Base-by-base conservation (phyloP, 1,140 invertebrate species). In the Dendroctonus valens region DNA sequence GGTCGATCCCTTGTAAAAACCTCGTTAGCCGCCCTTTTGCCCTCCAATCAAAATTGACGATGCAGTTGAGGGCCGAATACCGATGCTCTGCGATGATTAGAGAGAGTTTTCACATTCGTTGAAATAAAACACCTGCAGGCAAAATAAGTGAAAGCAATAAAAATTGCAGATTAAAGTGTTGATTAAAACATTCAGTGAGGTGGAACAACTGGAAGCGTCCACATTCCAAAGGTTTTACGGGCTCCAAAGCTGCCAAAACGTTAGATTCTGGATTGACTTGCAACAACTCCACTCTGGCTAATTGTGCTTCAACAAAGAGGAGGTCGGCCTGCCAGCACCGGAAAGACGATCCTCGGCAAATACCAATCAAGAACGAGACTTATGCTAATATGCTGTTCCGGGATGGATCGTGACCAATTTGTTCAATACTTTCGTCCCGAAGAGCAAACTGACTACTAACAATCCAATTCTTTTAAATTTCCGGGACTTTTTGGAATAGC, bases 311-410 rank as follows among this genome's bases (percentile, higher is more conserved):
- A 68, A 70, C 69, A 71, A 63, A 64, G 53, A 50, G 38, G 48
- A 53, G 59, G 60, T 37, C 52, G 49, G 51, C 46, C 54, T 41
- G 53, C 37, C 38, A 58, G 42, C 57, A 57, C 41, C 57, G 40
- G 57, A 6, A 59, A 73, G 70, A 69, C 70, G 72, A 73, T 72
- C 72, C 70, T 73, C 42, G 42, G 66, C 67, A 73, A 73, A 73
- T 67, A 73, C 66, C 72, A 73, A 73, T 73, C 72, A 73, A 63
- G 67, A 58, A 40, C 11, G 60, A 61, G 60, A 65, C 60, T 65
- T 70, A 62, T 54, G 61, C 51, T 65, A 62, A 63, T 61, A 53
- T 55, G 38, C 6, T 52, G 46, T 46, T 14, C 40, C 48, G 41
- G 54, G 46, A 50, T 41, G 38, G 64, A 66, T 66, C 64, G 64